phyloP scores from a whole-genome alignment of 2,113 vertebrate genomes.

The Amazona vittata region DNA sequence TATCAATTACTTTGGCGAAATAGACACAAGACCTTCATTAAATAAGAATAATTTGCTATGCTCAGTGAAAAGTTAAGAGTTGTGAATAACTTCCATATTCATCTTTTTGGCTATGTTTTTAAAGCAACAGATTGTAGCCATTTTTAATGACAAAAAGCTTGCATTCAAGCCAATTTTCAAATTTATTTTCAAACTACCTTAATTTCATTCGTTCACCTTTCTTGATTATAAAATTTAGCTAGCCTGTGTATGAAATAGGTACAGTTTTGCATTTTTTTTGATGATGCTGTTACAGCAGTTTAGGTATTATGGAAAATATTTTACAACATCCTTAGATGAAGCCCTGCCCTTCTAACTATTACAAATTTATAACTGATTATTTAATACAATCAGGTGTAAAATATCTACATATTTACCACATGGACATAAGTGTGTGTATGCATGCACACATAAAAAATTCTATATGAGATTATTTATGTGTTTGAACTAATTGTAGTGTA shows the following conservation, averaged over 20 bases:
- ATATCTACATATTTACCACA: not conserved
- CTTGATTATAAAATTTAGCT: not conserved
- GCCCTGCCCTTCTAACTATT: not conserved
- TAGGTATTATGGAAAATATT: not conserved
- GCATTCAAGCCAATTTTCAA: not conserved
- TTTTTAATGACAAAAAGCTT: not conserved
- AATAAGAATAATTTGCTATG: not conserved
- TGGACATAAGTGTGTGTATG: fast-evolving
- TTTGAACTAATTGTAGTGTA: not conserved
- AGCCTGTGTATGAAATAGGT: not conserved
- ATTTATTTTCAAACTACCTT: not conserved
- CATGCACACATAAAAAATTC: not conserved
- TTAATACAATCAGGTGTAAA: not conserved
- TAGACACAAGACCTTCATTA: not conserved
- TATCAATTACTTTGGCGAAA: not conserved
- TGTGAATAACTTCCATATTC: not conserved
- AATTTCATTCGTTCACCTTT: not conserved
- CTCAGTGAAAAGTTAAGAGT: not conserved
- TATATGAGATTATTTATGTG: not conserved
- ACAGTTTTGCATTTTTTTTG: not conserved
- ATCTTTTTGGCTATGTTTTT: not conserved
- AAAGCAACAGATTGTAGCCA: not conserved
- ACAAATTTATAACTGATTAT: not conserved
- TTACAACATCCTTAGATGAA: not conserved
- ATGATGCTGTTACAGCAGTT: not conserved